phyloP scores from a whole-genome alignment of 2,888 invertebrate genomes.

The Spodoptera picta region DNA sequence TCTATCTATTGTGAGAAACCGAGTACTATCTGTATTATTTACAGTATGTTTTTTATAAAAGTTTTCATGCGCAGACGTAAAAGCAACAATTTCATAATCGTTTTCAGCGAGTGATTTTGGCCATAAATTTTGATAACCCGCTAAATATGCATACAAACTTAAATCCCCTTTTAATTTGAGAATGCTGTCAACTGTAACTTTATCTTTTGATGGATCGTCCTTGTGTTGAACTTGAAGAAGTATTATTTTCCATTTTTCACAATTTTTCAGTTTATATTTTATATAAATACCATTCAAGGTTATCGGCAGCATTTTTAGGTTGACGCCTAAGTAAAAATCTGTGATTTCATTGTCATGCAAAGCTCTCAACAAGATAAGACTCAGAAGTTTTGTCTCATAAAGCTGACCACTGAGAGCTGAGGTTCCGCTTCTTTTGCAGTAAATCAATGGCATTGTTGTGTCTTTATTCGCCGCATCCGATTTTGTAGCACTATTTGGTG shows the following conservation, averaged over 20 bases:
- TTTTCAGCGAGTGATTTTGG: not conserved
- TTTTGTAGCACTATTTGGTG: too few relatives aligned
- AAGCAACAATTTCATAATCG: constrained; percentile 1
- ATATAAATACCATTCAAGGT: not conserved
- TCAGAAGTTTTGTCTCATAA: constrained; percentile 1
- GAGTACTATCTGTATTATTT: not conserved
- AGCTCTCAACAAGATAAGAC: constrained; percentile 1
- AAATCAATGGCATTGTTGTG: not conserved
- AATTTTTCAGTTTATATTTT: not conserved
- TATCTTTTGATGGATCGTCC: not conserved
- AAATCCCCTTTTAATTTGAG: not conserved
- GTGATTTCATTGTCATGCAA: not conserved
- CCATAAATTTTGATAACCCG: not conserved
- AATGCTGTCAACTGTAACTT: not conserved
- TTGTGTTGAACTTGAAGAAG: not conserved
- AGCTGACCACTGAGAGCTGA: not conserved
- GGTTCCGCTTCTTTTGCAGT: not conserved
- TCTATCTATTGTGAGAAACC: not conserved
- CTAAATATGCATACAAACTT: not conserved
- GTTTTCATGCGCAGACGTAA: constrained; percentile 3
- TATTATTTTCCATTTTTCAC: not conserved
- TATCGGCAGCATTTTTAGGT: not conserved
- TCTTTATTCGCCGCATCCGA: not conserved
- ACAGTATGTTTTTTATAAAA: constrained; percentile 4
- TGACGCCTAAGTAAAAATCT: not conserved